Conservation (phyloP, 30 jellyfish, hydroid and myxozoan species). For the Hydractinia echinata region DNA sequence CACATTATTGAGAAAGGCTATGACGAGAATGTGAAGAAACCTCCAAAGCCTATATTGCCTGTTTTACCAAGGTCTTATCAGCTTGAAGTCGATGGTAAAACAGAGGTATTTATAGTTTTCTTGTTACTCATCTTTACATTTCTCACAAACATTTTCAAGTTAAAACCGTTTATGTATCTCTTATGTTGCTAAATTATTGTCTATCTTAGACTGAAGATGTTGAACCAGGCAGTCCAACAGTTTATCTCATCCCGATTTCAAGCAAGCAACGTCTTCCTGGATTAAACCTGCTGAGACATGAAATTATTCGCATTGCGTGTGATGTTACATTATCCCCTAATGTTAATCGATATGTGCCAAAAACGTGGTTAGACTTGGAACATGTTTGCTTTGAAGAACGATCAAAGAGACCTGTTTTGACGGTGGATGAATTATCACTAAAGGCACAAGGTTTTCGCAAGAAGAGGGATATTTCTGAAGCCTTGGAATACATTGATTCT, state of each 20-base stretch:
- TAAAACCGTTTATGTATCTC: no score
- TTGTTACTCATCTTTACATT: no score
- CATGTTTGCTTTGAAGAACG: constrained; percentile 29
- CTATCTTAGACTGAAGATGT: not conserved
- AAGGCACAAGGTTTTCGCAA: constrained; percentile 5
- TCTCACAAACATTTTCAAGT: no score
- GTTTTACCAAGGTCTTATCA: not conserved
- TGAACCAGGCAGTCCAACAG: not conserved
- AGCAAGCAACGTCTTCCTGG: constrained; percentile 48
- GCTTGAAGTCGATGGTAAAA: not conserved
- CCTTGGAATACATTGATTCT: constrained; percentile 56
- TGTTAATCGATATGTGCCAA: constrained; percentile 53
- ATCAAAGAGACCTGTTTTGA: constrained; percentile 35
- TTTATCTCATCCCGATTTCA: constrained; percentile 57
- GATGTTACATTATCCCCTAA: constrained; percentile 49
- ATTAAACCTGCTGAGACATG: constrained; percentile 38
- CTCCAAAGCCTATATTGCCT: not conserved
- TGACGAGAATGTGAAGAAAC: no score
- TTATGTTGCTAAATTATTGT: no score
- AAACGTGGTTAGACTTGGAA: constrained; percentile 58
- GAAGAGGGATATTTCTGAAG: constrained; percentile 28
- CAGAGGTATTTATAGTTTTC: no score
- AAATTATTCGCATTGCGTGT: constrained; percentile 50
- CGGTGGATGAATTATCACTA: constrained; percentile 20
- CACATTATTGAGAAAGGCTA: not conserved